phyloP scores from a whole-genome alignment of 2,888 invertebrate species.

The Andrena flavipes region DNA sequence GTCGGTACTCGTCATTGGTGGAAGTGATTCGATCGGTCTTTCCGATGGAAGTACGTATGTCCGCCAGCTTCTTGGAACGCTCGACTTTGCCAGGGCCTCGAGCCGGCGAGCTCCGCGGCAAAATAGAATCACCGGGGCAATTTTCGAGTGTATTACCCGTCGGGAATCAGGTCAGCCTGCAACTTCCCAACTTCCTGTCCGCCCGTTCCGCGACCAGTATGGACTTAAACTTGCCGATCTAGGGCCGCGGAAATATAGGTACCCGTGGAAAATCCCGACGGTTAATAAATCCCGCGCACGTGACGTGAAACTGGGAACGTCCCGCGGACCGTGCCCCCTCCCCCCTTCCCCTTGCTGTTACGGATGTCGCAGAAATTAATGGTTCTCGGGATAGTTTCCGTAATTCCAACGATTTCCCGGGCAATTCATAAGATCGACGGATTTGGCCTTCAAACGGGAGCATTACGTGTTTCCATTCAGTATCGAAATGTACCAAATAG shows the following conservation, averaged over 20 bases:
- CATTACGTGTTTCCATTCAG: no score
- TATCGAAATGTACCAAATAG: no score
- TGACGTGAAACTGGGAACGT: slow-evolving; percentile 35
- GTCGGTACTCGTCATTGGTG: no score
- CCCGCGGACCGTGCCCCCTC: neutral
- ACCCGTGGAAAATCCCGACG: slow-evolving; percentile 38
- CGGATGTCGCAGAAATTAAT: slow-evolving; percentile 19
- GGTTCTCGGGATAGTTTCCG: neutral
- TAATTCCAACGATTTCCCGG: neutral
- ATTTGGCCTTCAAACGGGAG: no score
- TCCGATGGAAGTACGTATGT: neutral
- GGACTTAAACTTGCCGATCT: slow-evolving; percentile 40
- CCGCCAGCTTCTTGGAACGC: neutral
- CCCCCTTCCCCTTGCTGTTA: neutral
- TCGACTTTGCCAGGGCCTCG: neutral
- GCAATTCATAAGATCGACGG: slow-evolving; percentile 1
- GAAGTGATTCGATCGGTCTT: neutral
- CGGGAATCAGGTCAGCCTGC: slow-evolving; percentile 31
- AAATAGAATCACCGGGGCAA: slow-evolving; percentile 21
- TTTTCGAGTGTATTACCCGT: slow-evolving; percentile 23
- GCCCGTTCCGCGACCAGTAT: neutral
- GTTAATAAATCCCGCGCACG: slow-evolving; percentile 54
- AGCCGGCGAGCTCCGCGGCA: neutral
- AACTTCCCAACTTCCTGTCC: slow-evolving; percentile 30
- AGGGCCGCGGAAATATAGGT: slow-evolving; percentile 30